phyloP scores from a whole-genome alignment of 1,140 invertebrate genomes.

The Trachymyrmex cornetzi region DNA sequence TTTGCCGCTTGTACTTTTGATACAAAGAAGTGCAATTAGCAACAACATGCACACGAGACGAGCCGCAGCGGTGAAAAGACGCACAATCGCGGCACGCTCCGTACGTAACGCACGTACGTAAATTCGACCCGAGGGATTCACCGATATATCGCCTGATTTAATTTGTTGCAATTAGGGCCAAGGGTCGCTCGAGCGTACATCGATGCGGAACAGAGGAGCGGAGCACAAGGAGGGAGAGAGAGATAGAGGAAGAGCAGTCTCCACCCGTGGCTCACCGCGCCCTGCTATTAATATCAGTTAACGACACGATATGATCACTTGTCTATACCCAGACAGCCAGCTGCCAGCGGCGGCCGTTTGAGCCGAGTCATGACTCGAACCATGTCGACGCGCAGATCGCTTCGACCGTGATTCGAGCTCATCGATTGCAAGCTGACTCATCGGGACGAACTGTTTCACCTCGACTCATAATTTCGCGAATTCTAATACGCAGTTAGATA shows the following conservation, averaged over 20 bases:
- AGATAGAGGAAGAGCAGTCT: conserved; percentile 51
- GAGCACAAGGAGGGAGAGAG: conserved; percentile 2
- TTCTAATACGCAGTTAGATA: conserved; percentile 21
- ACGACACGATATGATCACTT: conserved; percentile 85
- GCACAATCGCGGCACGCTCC: conserved; percentile 69
- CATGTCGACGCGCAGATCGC: conserved; percentile 42
- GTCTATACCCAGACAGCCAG: conserved; percentile 73
- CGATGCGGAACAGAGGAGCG: conserved; percentile 8
- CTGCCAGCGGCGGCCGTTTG: conserved; percentile 44
- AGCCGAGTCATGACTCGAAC: conserved; percentile 57
- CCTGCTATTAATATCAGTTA: conserved; percentile 87
- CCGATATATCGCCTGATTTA: conserved; percentile 82
- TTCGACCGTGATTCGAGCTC: conserved; percentile 71
- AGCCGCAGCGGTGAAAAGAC: conserved; percentile 62
- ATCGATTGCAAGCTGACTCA: conserved; percentile 83
- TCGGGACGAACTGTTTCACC: conserved; percentile 29
- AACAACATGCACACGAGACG: background rate
- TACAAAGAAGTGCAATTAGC: conserved; percentile 39
- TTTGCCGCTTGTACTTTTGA: background rate
- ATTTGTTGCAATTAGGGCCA: conserved; percentile 84
- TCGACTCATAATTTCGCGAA: conserved; percentile 44
- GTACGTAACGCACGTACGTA: conserved; percentile 57
- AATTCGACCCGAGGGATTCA: conserved; percentile 73
- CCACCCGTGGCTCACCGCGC: conserved; percentile 78
- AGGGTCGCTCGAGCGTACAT: conserved; percentile 49